phyloP scores from a whole-genome alignment of 2,113 vertebrate species.

The Corythaixoides concolor region DNA sequence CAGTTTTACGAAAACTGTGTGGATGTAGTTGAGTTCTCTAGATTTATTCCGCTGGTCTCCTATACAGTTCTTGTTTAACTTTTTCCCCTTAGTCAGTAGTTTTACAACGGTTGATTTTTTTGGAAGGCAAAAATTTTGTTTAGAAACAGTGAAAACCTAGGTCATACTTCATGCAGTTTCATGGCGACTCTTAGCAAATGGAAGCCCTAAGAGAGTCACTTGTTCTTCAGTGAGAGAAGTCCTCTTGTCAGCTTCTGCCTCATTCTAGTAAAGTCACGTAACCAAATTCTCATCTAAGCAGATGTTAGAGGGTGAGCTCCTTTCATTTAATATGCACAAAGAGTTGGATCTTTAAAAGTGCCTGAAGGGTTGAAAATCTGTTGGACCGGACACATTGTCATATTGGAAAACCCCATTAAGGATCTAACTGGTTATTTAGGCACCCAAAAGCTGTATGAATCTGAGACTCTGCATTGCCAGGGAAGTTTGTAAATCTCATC shows the following conservation, averaged over 20 bases:
- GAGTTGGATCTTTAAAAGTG: neutral
- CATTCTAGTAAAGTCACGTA: neutral
- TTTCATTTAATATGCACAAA: neutral
- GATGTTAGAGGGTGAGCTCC: neutral
- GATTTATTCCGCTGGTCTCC: neutral
- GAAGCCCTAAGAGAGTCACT: neutral
- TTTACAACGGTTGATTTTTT: neutral
- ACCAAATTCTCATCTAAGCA: neutral
- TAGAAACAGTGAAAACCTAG: neutral
- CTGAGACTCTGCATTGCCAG: neutral
- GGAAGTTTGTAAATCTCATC: neutral
- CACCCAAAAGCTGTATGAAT: neutral
- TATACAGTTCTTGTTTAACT: neutral
- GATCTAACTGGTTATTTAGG: neutral
- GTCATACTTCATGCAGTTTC: neutral
- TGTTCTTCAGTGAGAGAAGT: neutral
- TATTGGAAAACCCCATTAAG: neutral
- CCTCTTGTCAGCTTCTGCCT: neutral
- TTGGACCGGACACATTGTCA: neutral
- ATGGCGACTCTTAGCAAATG: neutral
- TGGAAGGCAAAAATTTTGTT: neutral
- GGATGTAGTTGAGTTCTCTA: neutral
- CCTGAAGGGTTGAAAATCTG: neutral
- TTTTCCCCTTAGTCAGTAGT: neutral
- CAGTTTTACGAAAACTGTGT: neutral